Percentiles rank a stretch among this genome's conserved stretches.
phyloP scores from a whole-genome alignment of 1,140 invertebrate genomes.

The Drosophila santomea region DNA sequence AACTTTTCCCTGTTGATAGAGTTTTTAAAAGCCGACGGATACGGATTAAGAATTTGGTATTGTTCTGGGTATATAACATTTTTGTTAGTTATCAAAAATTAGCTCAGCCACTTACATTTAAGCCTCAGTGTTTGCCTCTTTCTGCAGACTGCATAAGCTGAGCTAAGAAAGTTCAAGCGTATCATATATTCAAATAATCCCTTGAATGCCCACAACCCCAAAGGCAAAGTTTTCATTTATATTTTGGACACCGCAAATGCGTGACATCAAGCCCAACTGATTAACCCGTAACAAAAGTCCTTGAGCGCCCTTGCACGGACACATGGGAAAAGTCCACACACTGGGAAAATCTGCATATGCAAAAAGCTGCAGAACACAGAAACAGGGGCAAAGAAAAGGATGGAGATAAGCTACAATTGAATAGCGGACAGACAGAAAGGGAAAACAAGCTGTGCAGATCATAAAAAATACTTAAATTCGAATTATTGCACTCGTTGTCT shows the following conservation, averaged over 20 bases:
- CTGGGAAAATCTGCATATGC: constrained; percentile 28
- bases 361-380: constrained; percentile 8
- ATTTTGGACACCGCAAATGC: constrained; percentile 37
- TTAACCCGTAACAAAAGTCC: constrained; percentile 48
- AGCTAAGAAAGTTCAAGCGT: constrained; percentile 11
- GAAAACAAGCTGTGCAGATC: constrained; percentile 45
- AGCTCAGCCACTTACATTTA: background rate
- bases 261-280: constrained; percentile 45
- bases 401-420: constrained; percentile 31
- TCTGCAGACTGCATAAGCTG: background rate
- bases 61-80: too few species aligned
- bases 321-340: background rate
- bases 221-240: constrained; percentile 21
- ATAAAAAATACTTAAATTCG: constrained; percentile 73
- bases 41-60: background rate
- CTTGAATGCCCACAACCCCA: constrained; percentile 3
- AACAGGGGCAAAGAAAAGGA: constrained; percentile 12
- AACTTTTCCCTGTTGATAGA: background rate
- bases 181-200: constrained; percentile 5
- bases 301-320: background rate
- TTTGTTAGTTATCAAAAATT: background rate
- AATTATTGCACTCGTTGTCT: constrained; percentile 67
- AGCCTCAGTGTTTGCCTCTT: background rate
- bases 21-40: background rate
- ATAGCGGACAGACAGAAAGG: constrained; percentile 5